Conservation (phyloP, 1,140 invertebrate genomes). For the Neodiprion lecontei region DNA sequence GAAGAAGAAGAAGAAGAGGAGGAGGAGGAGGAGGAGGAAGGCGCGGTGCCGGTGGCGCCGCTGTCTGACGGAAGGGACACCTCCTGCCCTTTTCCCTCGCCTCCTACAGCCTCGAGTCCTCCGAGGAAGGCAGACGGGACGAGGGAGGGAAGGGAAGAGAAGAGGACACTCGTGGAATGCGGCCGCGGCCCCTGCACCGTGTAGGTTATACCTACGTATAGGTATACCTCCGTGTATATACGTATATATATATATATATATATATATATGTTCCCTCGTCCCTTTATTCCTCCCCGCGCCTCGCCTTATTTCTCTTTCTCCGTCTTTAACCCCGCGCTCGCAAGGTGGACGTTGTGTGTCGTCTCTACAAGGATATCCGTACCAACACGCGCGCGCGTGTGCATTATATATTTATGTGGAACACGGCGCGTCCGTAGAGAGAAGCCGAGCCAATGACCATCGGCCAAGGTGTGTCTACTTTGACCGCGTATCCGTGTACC, state of each 20-base stretch:
- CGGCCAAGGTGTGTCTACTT: constrained; percentile 50
- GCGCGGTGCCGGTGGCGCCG: background rate
- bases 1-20: constrained; percentile 10
- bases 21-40: constrained; percentile 22
- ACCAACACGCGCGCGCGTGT: background rate
- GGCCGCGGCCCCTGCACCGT: constrained; percentile 47
- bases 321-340: background rate
- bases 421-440: constrained; percentile 38
- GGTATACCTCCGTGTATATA: constrained; percentile 47
- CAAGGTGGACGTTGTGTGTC: background rate
- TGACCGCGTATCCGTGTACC: constrained; percentile 8
- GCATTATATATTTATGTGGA: constrained; percentile 59
- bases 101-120: background rate
- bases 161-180: constrained; percentile 54
- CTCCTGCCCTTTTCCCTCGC: background rate
- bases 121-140: constrained; percentile 15
- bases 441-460: constrained; percentile 56
- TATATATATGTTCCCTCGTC: background rate
- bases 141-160: constrained; percentile 30
- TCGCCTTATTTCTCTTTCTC: background rate
- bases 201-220: background rate
- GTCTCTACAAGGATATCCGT: background rate
- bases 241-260: constrained; percentile 51
- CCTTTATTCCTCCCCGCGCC: background rate
- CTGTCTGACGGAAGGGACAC: background rate